phyloP scores from a whole-genome alignment of 2,113 vertebrate genomes.

The Corythoichthys intestinalis region DNA sequence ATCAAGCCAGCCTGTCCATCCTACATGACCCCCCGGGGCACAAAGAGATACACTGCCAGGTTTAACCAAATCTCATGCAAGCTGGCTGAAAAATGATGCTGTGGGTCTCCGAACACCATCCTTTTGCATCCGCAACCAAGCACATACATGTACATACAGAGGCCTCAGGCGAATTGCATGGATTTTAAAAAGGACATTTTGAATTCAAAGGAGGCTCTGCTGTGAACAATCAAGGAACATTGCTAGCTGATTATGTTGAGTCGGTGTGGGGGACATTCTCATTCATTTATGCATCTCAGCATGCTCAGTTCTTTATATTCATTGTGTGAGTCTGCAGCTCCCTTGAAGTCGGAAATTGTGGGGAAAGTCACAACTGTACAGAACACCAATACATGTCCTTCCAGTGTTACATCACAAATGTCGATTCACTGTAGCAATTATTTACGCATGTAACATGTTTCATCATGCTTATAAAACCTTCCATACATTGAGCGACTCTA shows the following conservation, averaged over 20 bases:
- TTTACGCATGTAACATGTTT: conserved; percentile 6
- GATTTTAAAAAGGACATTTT: conserved; percentile 70
- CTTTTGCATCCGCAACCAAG: background rate
- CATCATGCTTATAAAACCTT: background rate
- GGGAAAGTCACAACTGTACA: conserved; percentile 40
- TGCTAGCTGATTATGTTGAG: conserved; percentile 70
- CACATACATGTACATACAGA: conserved; percentile 1
- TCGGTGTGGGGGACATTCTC: conserved; percentile 63
- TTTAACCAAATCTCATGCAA: conserved; percentile 68
- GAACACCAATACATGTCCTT: conserved; percentile 21
- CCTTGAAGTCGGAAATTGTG: conserved; percentile 44
- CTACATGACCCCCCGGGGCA: conserved; percentile 52
- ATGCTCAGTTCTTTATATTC: conserved; percentile 54
- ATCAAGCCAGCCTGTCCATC: conserved; percentile 66
- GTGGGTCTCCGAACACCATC: conserved; percentile 43
- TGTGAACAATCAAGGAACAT: conserved; percentile 73
- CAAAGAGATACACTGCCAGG: conserved; percentile 30
- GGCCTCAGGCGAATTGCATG: conserved; percentile 65
- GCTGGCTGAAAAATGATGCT: conserved; percentile 58
- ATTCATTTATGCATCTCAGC: conserved; percentile 72
- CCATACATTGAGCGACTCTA: background rate
- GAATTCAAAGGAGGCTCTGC: conserved; percentile 62
- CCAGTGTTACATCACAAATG: conserved; percentile 16
- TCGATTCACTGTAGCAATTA: conserved; percentile 8
- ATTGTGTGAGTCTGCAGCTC: conserved; percentile 52